These are phyloP conservation scores for Cydia amplana DNA, from an alignment of 1,140 invertebrate species.

Conservation along the genomic window DNA sequence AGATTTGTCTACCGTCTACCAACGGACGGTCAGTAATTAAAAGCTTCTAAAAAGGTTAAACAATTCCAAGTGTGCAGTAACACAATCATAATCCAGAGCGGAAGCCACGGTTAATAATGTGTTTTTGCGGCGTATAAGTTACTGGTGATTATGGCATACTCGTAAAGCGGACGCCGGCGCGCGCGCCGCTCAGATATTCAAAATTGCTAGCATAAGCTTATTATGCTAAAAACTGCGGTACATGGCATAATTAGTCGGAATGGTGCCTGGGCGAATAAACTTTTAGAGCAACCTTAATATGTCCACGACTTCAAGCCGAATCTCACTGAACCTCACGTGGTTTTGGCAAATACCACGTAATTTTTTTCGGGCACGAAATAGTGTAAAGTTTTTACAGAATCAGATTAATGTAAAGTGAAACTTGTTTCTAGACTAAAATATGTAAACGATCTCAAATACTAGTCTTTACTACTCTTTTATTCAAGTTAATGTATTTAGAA, in stretches of 20 bases:
- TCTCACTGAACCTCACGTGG: too few species aligned
- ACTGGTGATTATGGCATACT: slow-evolving; percentile 3
- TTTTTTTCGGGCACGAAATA: too few species aligned
- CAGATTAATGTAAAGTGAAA: too few species aligned
- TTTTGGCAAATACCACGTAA: too few species aligned
- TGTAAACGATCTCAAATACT: too few species aligned
- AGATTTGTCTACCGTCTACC: background rate
- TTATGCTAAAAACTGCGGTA: slow-evolving; percentile 12
- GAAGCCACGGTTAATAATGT: background rate
- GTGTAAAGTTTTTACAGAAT: too few species aligned
- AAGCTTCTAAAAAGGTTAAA: background rate
- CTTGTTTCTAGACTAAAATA: too few species aligned
- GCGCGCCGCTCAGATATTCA: background rate
- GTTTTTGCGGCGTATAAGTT: slow-evolving; percentile 9
- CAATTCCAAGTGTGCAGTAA: background rate
- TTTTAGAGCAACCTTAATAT: too few species aligned
- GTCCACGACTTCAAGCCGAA: too few species aligned
- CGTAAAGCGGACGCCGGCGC: background rate
- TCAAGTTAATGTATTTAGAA: too few species aligned
- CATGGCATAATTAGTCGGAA: slow-evolving; percentile 1
- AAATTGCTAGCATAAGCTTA: background rate
- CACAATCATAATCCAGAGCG: background rate
- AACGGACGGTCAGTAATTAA: background rate
- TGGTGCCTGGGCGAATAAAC: background rate
- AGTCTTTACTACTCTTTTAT: too few species aligned